These are phyloP conservation scores for Cyrtorhinus lividipennis DNA, from an alignment of 1,140 invertebrate genomes.

Conservation along the genomic window DNA sequence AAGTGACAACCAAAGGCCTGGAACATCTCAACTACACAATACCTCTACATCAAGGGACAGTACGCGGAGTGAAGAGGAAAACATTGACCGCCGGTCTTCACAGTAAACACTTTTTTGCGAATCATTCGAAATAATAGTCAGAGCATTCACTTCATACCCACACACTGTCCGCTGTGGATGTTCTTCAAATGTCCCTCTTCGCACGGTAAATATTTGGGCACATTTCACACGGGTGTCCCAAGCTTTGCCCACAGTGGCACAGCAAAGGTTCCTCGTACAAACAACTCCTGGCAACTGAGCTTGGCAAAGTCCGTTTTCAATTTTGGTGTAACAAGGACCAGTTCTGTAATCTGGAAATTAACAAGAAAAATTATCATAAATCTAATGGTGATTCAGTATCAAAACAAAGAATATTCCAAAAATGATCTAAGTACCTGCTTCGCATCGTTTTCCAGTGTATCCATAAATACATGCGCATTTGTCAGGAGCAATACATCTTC, in stretches of 20 bases:
- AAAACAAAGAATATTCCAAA: too few relatives aligned
- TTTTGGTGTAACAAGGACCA: conserved; percentile 73
- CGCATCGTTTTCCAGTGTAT: conserved; percentile 64
- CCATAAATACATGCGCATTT: conserved; percentile 75
- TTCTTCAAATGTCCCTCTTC: conserved; percentile 69
- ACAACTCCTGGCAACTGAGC: conserved; percentile 73
- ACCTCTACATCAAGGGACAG: too few relatives aligned
- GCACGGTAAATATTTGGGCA: conserved; percentile 65
- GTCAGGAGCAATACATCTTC: conserved; percentile 69
- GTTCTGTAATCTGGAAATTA: conserved; percentile 49
- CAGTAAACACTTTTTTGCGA: too few relatives aligned
- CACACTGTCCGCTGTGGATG: conserved; percentile 60
- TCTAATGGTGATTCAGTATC: background rate
- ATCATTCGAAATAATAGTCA: too few relatives aligned
- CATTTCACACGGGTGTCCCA: conserved; percentile 81
- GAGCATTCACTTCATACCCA: conserved; percentile 49
- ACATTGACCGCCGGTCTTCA: too few relatives aligned
- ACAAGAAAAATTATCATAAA: background rate
- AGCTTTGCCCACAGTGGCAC: conserved; percentile 75
- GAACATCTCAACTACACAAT: too few relatives aligned
- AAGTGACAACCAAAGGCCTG: too few relatives aligned
- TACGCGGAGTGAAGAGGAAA: too few relatives aligned
- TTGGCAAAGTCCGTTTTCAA: conserved; percentile 64
- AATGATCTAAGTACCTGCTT: conserved; percentile 60
- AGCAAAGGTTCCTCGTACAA: conserved; percentile 78